Evolutionary conservation across 1,140 invertebrate genomes (phyloP).

Genomic region (Lasioglossum albipes): DNA sequence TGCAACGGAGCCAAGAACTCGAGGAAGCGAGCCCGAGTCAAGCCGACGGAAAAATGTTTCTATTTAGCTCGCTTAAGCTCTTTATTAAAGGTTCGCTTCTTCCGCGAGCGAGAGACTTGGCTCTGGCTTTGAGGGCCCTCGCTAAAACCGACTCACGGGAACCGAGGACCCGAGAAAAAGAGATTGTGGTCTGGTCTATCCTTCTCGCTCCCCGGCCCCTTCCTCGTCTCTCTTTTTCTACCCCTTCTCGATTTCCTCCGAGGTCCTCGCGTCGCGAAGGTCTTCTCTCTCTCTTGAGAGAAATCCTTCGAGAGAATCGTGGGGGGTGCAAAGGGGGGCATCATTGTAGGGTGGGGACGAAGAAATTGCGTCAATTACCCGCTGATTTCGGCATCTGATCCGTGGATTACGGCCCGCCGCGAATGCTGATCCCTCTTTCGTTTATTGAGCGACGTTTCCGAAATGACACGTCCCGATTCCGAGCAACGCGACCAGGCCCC

Average conservation of each 20-base stretch:
- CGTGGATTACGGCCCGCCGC: conserved; percentile 73
- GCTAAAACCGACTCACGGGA: conserved; percentile 36
- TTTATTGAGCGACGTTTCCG: conserved; percentile 71
- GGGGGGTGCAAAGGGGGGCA: too few species aligned
- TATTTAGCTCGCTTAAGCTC: conserved; percentile 77
- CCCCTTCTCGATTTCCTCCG: conserved; percentile 22
- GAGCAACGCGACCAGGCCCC: neutral
- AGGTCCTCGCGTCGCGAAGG: too few species aligned
- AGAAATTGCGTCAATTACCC: conserved; percentile 80
- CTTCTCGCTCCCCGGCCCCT: neutral
- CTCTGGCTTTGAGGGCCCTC: conserved; percentile 53
- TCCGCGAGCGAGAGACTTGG: conserved; percentile 44
- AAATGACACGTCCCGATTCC: conserved; percentile 52
- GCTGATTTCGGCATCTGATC: conserved; percentile 77
- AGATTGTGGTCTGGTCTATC: conserved; percentile 61
- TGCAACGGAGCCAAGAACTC: conserved; percentile 66
- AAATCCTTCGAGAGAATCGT: conserved; percentile 30
- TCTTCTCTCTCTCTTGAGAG: neutral
- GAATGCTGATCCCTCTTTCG: conserved; percentile 71
- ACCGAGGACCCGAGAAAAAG: conserved; percentile 53
- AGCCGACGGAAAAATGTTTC: conserved; percentile 77
- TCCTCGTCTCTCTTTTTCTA: neutral
- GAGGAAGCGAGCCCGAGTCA: conserved; percentile 57
- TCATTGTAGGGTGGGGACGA: conserved; percentile 2
- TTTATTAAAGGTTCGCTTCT: conserved; percentile 74